Evolutionary conservation across 1,140 invertebrate species (phyloP), one percentile per base, ranked within the genome.

Genomic region (Zaprionus africanus): DNA sequence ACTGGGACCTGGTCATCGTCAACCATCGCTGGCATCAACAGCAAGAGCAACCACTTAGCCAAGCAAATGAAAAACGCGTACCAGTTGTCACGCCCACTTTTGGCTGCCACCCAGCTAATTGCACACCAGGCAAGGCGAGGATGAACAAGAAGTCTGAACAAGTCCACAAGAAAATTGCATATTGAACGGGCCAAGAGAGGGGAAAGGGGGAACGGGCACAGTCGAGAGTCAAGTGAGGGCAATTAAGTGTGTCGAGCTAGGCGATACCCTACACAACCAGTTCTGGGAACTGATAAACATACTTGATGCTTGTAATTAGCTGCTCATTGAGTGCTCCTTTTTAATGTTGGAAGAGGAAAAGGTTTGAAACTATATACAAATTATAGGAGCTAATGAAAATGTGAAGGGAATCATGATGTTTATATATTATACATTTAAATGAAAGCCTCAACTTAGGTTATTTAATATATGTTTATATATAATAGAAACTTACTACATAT

Each of bases 51-150:
- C 57, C 63, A 73, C 58, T 77, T 73, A 65, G 63, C 19, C 46
- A 26, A 58, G n/a, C 46, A 88, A 88, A 85, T 90, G 81, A 84
- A 85, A 88, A 85, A 87, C 81, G 85, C 81, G 79, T 90, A 85
- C 79, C 63, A 74, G 43, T 34, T 28, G 78, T 24, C 79, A 79
- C 85, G 81, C 85, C 85, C 76, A 63, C 63, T 70, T 82, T 68
- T 85, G 73, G 73, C 84, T 83, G 76, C 62, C 84, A 61, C 81
- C 84, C 84, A 81, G 76, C 83, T 87, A 84, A 87, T 87, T 87
- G 75, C 84, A 66, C n/a, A 56, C 38, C 15, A 12, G 53, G 19
- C 46, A 49, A 49, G 54, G 41, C 68, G 58, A 56, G 34, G 61
- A 57, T 75, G 66, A 54, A 53, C 28, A 22, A 43, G 49, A 22